These are phyloP conservation scores for Tetraneura akinire DNA, from an alignment of 1,140 invertebrate genomes.

Conservation along the genomic window DNA sequence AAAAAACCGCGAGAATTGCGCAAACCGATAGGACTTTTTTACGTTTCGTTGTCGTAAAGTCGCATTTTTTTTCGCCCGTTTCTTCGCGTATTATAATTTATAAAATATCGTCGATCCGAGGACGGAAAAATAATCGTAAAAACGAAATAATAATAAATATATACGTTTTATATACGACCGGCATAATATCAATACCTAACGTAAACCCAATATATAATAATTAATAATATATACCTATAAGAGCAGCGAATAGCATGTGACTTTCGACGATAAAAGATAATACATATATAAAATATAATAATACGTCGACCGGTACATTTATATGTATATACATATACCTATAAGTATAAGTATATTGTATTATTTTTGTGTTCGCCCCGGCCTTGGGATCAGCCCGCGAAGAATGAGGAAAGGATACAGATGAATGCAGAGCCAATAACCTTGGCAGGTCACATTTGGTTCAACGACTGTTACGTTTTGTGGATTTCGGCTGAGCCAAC, in stretches of 20 bases:
- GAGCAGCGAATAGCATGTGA: not conserved
- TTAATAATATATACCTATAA: too few relatives aligned
- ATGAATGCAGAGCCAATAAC: conserved; percentile 40
- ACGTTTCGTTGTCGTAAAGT: not conserved
- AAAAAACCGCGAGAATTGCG: not conserved
- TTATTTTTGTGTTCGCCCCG: not conserved
- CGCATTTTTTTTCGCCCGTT: not conserved
- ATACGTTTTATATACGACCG: too few relatives aligned
- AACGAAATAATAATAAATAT: too few relatives aligned
- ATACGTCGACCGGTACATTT: too few relatives aligned
- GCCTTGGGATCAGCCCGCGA: conserved; percentile 29
- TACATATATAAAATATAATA: not conserved
- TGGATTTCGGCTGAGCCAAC: conserved; percentile 33
- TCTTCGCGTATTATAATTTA: too few relatives aligned
- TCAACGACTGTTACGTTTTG: conserved; percentile 49
- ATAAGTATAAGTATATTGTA: not conserved
- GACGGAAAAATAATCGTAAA: too few relatives aligned
- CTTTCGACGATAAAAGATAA: not conserved
- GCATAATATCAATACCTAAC: too few relatives aligned
- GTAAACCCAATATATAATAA: too few relatives aligned
- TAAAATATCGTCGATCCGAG: too few relatives aligned
- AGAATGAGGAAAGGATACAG: conserved; percentile 40
- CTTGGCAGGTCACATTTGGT: conserved; percentile 49
- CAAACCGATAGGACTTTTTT: conserved; percentile 7
- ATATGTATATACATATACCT: too few relatives aligned